These are phyloP conservation scores for Penaeus chinensis DNA, from an alignment of 1,140 invertebrate species.

Conservation along the genomic window DNA sequence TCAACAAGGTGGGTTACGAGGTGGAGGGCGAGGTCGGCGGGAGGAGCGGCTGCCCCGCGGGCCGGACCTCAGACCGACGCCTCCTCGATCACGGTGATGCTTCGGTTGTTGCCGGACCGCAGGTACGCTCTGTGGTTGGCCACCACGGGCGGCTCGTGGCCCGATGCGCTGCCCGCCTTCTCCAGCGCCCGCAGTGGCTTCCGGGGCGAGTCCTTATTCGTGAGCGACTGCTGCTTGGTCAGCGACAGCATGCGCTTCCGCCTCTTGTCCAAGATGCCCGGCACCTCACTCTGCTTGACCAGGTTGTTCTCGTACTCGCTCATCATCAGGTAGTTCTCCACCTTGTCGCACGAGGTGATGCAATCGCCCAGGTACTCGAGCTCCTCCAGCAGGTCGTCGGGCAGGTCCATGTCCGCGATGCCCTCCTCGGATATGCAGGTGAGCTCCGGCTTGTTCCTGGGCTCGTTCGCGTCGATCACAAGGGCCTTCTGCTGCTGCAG, in stretches of 20 bases:
- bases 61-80: constrained; percentile 12
- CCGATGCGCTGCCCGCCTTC: not conserved
- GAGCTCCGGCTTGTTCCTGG: constrained; percentile 73
- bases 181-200: constrained; percentile 21
- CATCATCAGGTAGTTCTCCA: constrained; percentile 87
- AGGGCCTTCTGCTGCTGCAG: constrained; percentile 50
- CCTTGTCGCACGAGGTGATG: constrained; percentile 89
- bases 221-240: constrained; percentile 13
- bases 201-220: constrained; percentile 34
- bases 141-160: no score
- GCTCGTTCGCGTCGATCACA: constrained; percentile 45
- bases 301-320: constrained; percentile 89
- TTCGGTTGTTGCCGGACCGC: not conserved
- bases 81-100: constrained; percentile 13
- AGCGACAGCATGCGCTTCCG: constrained; percentile 37
- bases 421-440: constrained; percentile 90
- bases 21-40: no score
- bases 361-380: constrained; percentile 80
- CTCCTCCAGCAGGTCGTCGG: constrained; percentile 83
- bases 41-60: no score
- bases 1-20: no score
- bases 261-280: constrained; percentile 22
- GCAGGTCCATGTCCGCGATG: constrained; percentile 84
- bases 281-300: constrained; percentile 68
- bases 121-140: not conserved